phyloP scores from a whole-genome alignment of 2,113 vertebrate species.

The Psettodes erumei region DNA sequence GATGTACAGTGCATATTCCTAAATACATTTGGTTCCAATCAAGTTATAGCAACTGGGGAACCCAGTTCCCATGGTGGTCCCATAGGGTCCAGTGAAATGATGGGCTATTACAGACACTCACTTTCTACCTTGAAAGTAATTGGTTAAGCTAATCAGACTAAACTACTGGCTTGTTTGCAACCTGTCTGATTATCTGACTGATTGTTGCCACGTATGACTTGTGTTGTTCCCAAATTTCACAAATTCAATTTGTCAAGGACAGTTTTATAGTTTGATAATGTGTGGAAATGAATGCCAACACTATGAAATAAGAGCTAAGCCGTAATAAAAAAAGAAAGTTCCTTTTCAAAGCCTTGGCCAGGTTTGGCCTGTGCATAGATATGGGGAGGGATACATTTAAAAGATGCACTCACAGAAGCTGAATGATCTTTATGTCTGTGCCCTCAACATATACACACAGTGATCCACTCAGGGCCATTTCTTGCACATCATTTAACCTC shows the following conservation, averaged over 20 bases:
- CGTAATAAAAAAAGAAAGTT: not conserved
- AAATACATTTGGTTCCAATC: not conserved
- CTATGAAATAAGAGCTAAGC: not conserved
- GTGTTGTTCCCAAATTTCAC: not conserved
- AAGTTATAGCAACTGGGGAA: not conserved
- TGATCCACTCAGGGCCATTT: not conserved
- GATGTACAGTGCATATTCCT: not conserved
- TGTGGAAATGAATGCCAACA: not conserved
- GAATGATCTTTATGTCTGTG: not conserved
- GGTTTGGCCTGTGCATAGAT: not conserved
- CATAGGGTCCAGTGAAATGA: not conserved
- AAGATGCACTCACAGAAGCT: not conserved
- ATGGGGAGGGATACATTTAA: slow-evolving; percentile 16
- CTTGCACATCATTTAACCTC: not conserved
- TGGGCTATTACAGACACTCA: not conserved
- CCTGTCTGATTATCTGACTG: no score
- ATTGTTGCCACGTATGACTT: not conserved
- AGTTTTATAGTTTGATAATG: not conserved
- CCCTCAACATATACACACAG: not conserved
- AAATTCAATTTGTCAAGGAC: not conserved
- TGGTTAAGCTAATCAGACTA: not conserved
- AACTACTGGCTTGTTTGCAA: not conserved
- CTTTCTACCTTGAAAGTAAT: not conserved
- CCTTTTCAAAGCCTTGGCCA: not conserved
- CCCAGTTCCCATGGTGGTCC: no score